Evolutionary conservation across 92 coral and sea anemone genomes (phyloP), one percentile per base, ranked within the genome.

Genomic region (Meandrina meandrites): DNA sequence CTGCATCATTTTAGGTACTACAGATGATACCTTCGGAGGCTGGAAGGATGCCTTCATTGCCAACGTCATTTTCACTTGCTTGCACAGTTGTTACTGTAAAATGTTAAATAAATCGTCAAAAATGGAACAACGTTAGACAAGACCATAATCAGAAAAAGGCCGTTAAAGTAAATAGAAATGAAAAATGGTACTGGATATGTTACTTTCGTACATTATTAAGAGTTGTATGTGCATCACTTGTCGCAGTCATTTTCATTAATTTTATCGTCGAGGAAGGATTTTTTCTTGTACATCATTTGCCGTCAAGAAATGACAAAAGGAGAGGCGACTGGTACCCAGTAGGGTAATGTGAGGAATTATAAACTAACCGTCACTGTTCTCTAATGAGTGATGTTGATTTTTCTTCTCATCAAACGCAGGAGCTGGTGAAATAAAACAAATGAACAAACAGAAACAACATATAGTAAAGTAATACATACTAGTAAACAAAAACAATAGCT

Each of bases 1-100:
- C 16, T 1, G 70, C 32, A 27, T 10, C 5, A n/a, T 27, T 27
- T 7, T 35, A 35, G 48, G 16, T 12, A 31, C 37, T 71, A 1
- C 31, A 64, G 71, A 42, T 34, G 5, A 68, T 72, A 83, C 86
- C 86, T 83, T 83, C 79, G 45, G 86, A 50, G 35, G 86, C 86
- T 48, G 86, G 79, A 51, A 83, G 54, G 72, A 83, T 71, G 32
- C 69, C 69, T 8, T 83, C 86, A 11, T 70, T 69, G 1, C 79
- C 28, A 67, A 83, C n/a, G 27, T 24, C 86, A 50, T 83, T 21
- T 16, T 83, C 86, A 71, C 19, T 21, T 32, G 69, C 37, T 37
- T 83, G 36, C 21, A 68, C 66, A 37, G 60, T 32, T 51, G 35
- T 32, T 8, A 83, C 86, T 83, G 50, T 50, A 64, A 60, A 32